Evolutionary conservation across 2,888 invertebrate species (phyloP).

Genomic region (Cantharis nigra): DNA sequence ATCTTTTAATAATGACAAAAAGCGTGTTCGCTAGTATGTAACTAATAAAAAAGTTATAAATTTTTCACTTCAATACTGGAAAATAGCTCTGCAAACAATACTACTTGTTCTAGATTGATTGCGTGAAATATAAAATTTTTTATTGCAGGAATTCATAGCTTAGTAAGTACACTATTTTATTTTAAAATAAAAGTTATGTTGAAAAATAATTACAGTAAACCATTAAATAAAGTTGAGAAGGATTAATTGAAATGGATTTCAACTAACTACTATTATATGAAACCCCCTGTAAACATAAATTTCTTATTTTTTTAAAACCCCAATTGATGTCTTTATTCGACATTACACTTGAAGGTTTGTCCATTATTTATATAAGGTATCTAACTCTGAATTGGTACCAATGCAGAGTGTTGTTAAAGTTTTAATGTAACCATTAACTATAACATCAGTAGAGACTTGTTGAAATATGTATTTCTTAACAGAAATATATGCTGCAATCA

Average conservation of each 20-base stretch:
- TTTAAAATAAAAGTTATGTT: background rate
- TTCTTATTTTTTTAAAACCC: too few species aligned
- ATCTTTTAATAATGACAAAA: background rate
- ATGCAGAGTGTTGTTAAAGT: background rate
- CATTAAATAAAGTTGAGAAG: too few species aligned
- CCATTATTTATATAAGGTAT: background rate
- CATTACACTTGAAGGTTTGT: background rate
- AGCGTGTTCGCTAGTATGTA: background rate
- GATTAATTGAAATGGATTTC: too few species aligned
- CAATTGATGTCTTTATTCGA: too few species aligned
- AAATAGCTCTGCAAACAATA: background rate
- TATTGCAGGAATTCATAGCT: background rate
- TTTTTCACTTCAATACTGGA: background rate
- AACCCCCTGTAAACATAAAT: too few species aligned
- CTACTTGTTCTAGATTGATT: background rate
- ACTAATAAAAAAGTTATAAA: background rate
- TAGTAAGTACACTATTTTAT: background rate
- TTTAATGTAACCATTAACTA: background rate
- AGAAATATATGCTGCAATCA: background rate
- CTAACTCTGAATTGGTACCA: background rate
- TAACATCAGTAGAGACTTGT: background rate
- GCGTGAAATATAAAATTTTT: background rate
- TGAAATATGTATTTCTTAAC: background rate
- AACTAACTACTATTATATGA: too few species aligned
- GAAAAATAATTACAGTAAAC: background rate